Percentiles rank a stretch among this genome's conserved stretches.
phyloP scores from a whole-genome alignment of 2,888 invertebrate genomes.

The Drosophila rubida region DNA sequence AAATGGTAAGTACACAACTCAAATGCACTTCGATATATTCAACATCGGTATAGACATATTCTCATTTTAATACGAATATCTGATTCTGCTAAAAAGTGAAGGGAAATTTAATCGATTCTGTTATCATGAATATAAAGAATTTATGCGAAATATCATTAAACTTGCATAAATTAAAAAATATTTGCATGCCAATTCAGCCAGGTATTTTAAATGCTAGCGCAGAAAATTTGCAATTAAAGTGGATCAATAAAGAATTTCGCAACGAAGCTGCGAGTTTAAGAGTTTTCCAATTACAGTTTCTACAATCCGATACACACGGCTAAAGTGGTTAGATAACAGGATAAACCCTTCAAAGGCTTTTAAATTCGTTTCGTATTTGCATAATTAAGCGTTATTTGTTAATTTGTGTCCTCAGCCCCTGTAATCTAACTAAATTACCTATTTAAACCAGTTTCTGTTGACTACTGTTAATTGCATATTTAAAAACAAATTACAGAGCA shows the following conservation, averaged over 20 bases:
- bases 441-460: conserved; percentile 53
- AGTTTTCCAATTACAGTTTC: neutral
- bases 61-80: neutral
- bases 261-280: neutral
- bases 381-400: conserved; percentile 15
- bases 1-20: conserved; percentile 32
- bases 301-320: too few species aligned
- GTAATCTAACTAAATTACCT: conserved; percentile 17
- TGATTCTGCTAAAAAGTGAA: conserved; percentile 1
- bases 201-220: neutral
- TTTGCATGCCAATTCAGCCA: neutral
- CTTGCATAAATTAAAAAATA: neutral
- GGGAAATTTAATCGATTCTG: neutral
- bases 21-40: neutral
- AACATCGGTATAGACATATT: neutral
- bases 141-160: neutral
- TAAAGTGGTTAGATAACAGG: neutral
- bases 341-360: neutral
- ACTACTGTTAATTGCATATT: conserved; percentile 60
- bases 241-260: neutral
- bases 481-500: conserved; percentile 64
- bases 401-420: conserved; percentile 20
- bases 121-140: neutral
- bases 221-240: neutral
- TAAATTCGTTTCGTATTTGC: conserved; percentile 4